These are phyloP conservation scores for Hemiprocne comata DNA, from an alignment of 2,113 vertebrate genomes.

Conservation along the genomic window DNA sequence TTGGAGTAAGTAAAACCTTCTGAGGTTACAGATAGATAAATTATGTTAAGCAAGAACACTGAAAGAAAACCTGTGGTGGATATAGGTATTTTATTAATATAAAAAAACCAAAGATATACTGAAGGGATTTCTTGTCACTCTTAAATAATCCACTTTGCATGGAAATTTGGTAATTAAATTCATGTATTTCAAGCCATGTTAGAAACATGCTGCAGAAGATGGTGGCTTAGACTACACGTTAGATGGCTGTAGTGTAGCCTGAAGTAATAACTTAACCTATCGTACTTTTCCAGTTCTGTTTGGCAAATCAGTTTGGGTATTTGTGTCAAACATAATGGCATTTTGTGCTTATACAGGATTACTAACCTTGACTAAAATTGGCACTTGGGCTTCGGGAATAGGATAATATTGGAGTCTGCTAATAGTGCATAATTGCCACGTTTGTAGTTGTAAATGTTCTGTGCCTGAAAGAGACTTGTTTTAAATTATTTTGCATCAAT, in stretches of 20 bases:
- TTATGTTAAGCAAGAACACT: background rate
- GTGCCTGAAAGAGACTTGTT: constrained; percentile 15
- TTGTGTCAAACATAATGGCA: constrained; percentile 43
- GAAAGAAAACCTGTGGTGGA: background rate
- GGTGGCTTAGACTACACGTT: background rate
- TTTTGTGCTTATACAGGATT: constrained; percentile 50
- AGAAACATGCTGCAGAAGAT: background rate
- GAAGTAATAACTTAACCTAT: constrained; percentile 25
- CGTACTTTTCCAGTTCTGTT: background rate
- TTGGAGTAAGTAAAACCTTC: background rate
- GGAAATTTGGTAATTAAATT: background rate
- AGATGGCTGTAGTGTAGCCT: background rate
- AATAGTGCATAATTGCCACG: constrained; percentile 14
- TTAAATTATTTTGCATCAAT: constrained; percentile 21
- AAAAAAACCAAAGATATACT: background rate
- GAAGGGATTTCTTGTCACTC: background rate
- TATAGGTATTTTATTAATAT: background rate
- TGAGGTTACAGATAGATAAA: background rate
- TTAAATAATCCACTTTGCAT: background rate
- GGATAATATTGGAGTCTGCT: constrained; percentile 33
- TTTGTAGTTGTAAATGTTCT: constrained; percentile 14
- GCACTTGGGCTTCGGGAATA: background rate
- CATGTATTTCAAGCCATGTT: background rate
- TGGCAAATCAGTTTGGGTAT: constrained; percentile 17
- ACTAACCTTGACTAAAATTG: constrained; percentile 39